A percentile compares a stretch with the other conserved stretches of the same genome.
Conservation (phyloP, 2,888 invertebrate species). For the Allophyes oxyacanthae region DNA sequence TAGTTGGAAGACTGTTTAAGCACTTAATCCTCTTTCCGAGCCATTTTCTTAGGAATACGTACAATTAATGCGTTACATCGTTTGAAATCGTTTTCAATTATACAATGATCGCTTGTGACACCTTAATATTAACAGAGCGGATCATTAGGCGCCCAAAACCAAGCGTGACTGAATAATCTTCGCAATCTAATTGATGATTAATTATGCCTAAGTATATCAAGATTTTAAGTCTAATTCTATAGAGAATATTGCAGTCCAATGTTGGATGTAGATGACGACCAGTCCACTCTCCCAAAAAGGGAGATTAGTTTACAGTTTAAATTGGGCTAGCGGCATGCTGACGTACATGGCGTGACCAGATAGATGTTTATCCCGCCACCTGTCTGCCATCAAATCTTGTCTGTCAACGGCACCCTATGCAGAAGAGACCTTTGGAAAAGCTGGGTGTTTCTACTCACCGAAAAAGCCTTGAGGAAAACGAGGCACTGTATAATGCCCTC, state of each 20-base stretch:
- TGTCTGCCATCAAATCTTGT: too few relatives aligned
- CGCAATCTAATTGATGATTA: constrained; percentile 10
- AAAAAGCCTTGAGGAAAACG: constrained; percentile 97
- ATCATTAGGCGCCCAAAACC: constrained; percentile 28
- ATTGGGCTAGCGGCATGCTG: too few relatives aligned
- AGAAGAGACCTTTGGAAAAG: not conserved
- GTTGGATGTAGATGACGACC: too few relatives aligned
- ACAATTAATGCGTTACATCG: constrained; percentile 63
- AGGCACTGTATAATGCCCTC: constrained; percentile 97
- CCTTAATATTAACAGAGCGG: constrained; percentile 40
- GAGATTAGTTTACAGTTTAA: too few relatives aligned
- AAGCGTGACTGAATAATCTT: constrained; percentile 1
- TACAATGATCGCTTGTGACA: constrained; percentile 50
- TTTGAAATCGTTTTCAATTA: constrained; percentile 56
- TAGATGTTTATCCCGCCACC: too few relatives aligned
- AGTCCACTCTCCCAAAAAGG: too few relatives aligned
- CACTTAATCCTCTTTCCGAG: constrained; percentile 55
- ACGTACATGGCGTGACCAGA: too few relatives aligned
- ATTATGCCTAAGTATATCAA: not conserved
- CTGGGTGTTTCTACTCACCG: constrained; percentile 91
- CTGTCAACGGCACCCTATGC: not conserved
- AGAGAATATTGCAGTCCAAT: too few relatives aligned
- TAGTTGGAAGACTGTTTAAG: constrained; percentile 37
- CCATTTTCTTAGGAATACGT: constrained; percentile 59
- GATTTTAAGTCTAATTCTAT: too few relatives aligned